These are phyloP conservation scores for Prietella phreatophila DNA, from an alignment of 2,113 vertebrate species.

Conservation along the genomic window DNA sequence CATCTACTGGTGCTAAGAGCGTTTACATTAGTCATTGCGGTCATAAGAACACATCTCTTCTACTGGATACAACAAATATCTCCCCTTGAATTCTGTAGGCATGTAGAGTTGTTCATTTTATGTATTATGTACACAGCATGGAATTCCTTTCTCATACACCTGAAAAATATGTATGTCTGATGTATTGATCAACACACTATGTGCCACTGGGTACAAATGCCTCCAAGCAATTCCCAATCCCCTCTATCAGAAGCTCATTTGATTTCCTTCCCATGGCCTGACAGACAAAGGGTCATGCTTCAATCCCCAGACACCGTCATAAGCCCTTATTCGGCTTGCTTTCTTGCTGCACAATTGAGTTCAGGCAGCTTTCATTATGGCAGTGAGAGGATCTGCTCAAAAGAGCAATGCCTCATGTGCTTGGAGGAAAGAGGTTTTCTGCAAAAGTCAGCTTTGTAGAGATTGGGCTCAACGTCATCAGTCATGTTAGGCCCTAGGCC, in stretches of 20 bases:
- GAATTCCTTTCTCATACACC: background rate
- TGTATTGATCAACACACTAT: constrained; percentile 21
- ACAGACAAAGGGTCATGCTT: background rate
- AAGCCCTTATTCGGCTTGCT: background rate
- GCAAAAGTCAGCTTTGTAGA: constrained; percentile 19
- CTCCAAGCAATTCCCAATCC: constrained; percentile 15
- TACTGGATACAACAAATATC: background rate
- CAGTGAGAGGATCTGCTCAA: constrained; percentile 1
- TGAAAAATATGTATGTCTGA: background rate
- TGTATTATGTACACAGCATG: background rate
- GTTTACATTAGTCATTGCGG: background rate
- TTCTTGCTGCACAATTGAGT: constrained; percentile 10
- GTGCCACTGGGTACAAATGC: background rate
- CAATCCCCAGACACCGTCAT: constrained; percentile 5
- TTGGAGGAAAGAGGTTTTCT: constrained; percentile 12
- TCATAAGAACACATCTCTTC: background rate
- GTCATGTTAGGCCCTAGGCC: constrained; percentile 19
- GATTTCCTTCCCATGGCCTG: constrained; percentile 28
- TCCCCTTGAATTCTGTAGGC: constrained; percentile 1
- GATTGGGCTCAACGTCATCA: constrained; percentile 15
- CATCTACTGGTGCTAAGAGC: constrained; percentile 3
- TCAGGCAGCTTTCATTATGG: constrained; percentile 19
- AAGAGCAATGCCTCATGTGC: background rate
- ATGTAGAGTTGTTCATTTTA: background rate
- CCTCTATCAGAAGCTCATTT: constrained; percentile 2